Evolutionary conservation across 2,888 invertebrate genomes (phyloP), one percentile per base, ranked within the genome.

Genomic region (Amphiduros pacificus): DNA sequence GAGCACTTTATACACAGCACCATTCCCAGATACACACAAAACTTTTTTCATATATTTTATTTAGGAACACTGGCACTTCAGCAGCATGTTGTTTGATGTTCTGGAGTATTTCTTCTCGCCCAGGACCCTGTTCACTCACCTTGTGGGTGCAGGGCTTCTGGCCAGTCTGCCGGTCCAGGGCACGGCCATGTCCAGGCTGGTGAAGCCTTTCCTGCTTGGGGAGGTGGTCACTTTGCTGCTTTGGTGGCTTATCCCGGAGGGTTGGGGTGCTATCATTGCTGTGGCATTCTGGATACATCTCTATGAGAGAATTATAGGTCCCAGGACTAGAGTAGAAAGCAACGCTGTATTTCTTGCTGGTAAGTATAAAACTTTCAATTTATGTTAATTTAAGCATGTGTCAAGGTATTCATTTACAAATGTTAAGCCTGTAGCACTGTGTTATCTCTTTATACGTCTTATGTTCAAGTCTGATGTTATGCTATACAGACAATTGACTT

Each of bases 261-360:
- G 44, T n/a, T 44, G 44, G 44, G n/a, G 44, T n/a, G 22, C 44
- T 11, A 44, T 44, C 44, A 44, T 44, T 44, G 44, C 44, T 11
- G 44, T 44, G n/a, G 44, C 44, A 44, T 44, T 44, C n/a, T 44
- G 44, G 44, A n/a, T 44, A 6, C 44, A 44, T 44, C 44, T 44
- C 22, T 44, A 44, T 44, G 44, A 44, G n/a, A 44, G 44, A 22
- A 44, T 44, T 9, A 44, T 44, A 20, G 44, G 44, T 4, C 44
- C 44, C 5, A 44, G 44, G n/a, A 22, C 44, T n/a, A 44, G 22
- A n/a, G 22, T 44, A 5, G 44, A 44, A 5, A 44, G 44, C 4
- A 22, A 22, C n/a, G 44, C 44, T 20, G 44, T 44, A 5, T 44
- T 44, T 17, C n/a, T 44, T 17, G 44, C 44, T 6, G 44, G 44